Percentiles rank a stretch among this genome's conserved stretches.
phyloP scores from a whole-genome alignment of 2,797 vertebrate species.

The Scyliorhinus canicula region DNA sequence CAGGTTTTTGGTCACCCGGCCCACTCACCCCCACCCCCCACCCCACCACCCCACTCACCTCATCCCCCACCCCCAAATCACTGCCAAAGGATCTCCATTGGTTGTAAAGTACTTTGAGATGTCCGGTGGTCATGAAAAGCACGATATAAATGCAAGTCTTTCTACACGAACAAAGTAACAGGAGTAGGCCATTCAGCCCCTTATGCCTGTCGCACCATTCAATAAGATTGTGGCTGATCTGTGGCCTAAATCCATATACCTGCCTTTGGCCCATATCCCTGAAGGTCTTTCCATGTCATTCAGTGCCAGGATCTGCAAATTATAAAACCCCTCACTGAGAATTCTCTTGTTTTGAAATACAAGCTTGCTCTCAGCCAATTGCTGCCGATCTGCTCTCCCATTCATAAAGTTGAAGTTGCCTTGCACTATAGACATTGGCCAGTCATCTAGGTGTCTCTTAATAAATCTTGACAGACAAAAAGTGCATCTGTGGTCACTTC shows the following conservation, averaged over 20 bases:
- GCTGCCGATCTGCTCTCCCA: background rate
- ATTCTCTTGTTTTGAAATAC: background rate
- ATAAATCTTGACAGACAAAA: background rate
- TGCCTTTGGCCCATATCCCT: too few relatives aligned
- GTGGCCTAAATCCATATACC: too few relatives aligned
- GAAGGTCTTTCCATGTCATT: background rate
- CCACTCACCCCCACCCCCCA: background rate
- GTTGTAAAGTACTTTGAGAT: background rate
- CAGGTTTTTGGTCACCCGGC: background rate
- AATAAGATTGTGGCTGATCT: too few relatives aligned
- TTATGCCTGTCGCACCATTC: too few relatives aligned
- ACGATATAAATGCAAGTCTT: too few relatives aligned
- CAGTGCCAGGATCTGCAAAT: background rate
- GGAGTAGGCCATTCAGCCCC: too few relatives aligned
- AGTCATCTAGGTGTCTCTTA: background rate
- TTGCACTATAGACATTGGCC: background rate
- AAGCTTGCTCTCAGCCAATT: background rate
- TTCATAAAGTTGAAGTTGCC: background rate
- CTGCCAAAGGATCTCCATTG: too few relatives aligned
- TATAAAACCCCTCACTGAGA: background rate
- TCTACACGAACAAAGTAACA: too few relatives aligned
- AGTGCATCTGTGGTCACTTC: background rate
- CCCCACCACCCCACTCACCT: too few relatives aligned
- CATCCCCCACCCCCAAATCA: background rate
- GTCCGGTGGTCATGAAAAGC: too few relatives aligned